Evolutionary conservation across 2,113 vertebrate genomes (phyloP).

Genomic region (Macaca nemestrina): DNA sequence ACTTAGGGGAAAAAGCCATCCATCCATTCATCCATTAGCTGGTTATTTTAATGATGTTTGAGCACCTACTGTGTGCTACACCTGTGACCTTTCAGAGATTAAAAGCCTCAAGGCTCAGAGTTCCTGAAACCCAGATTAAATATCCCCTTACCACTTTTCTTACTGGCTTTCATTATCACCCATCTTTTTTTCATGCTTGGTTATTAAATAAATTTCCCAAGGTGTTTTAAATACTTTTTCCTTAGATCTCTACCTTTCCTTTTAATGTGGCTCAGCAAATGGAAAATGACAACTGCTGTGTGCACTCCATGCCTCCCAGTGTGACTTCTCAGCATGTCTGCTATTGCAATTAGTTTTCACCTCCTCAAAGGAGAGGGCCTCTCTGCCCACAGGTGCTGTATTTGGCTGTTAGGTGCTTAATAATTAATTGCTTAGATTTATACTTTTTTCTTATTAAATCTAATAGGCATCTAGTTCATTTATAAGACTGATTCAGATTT

Average conservation of each 20-base stretch:
- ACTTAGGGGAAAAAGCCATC: background rate
- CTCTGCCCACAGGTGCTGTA: slow-evolving; percentile 45
- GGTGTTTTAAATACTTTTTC: background rate
- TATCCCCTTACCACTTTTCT: background rate
- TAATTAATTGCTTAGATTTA: slow-evolving; percentile 66
- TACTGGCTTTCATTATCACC: slow-evolving; percentile 21
- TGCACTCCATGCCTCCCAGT: background rate
- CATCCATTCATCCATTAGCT: background rate
- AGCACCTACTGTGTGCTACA: background rate
- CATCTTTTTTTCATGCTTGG: background rate
- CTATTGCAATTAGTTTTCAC: slow-evolving; percentile 37
- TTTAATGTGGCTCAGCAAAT: slow-evolving; percentile 40
- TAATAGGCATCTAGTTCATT: slow-evolving; percentile 15
- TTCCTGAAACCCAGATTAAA: background rate
- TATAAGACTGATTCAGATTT: slow-evolving; percentile 30
- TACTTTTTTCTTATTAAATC: slow-evolving; percentile 32
- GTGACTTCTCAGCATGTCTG: slow-evolving; percentile 1
- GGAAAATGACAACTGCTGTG: background rate
- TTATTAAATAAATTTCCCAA: slow-evolving; percentile 43
- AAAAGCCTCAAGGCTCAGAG: background rate
- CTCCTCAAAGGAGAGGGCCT: slow-evolving; percentile 29
- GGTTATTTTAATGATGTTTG: background rate
- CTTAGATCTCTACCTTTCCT: slow-evolving; percentile 55
- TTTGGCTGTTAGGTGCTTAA: slow-evolving; percentile 57
- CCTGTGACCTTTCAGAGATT: background rate